phyloP scores from a whole-genome alignment of 2,888 invertebrate species.

The Heterodera filipjevi region DNA sequence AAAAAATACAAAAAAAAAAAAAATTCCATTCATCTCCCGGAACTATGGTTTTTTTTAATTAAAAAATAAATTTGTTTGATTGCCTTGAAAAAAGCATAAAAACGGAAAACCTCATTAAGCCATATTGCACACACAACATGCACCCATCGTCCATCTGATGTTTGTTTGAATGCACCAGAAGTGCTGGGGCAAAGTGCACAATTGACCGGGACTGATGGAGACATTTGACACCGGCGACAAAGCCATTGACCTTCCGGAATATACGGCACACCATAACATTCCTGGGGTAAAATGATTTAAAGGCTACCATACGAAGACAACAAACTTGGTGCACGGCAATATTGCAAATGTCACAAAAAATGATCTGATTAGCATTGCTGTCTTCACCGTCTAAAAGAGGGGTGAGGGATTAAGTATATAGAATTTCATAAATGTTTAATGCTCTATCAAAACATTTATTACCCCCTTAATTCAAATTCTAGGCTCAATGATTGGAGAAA shows the following conservation, averaged over 20 bases:
- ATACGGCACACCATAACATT: conserved; percentile 93
- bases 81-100: too few species aligned
- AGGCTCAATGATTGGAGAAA: too few species aligned
- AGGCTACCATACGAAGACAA: not conserved
- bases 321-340: conserved; percentile 89
- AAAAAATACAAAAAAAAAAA: too few species aligned
- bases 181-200: conserved; percentile 97
- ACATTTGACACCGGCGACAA: conserved; percentile 90
- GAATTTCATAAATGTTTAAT: not conserved
- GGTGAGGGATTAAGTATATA: not conserved
- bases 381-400: conserved; percentile 83
- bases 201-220: conserved; percentile 90
- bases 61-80: too few species aligned
- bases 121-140: conserved; percentile 98
- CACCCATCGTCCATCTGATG: conserved; percentile 91
- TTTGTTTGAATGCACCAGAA: conserved; percentile 95
- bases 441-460: not conserved
- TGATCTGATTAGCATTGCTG: conserved; percentile 94
- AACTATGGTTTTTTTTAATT: too few species aligned
- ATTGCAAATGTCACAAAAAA: conserved; percentile 99
- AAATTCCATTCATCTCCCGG: too few species aligned
- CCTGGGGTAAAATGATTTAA: conserved; percentile 37
- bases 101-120: conserved; percentile 88
- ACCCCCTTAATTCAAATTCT: not conserved
- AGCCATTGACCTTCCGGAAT: conserved; percentile 97